These are phyloP conservation scores for Ceuthmochares aereus DNA, from an alignment of 2,113 vertebrate genomes.

Conservation along the genomic window DNA sequence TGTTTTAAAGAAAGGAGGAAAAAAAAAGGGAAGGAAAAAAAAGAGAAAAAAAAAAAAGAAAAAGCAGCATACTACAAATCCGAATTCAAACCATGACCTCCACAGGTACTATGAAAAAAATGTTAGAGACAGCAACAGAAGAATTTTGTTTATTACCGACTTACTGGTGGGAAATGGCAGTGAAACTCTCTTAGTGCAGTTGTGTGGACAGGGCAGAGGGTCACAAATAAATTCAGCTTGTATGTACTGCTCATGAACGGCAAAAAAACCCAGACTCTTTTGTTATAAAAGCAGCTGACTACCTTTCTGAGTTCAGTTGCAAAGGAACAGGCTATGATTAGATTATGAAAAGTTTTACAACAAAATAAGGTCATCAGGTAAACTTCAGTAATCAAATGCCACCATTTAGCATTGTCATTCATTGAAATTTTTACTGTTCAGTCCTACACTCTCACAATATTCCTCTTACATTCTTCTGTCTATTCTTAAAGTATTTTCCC, in stretches of 20 bases:
- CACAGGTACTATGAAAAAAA: neutral
- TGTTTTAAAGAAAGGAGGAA: neutral
- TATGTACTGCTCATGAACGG: neutral
- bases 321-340: accelerated
- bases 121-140: neutral
- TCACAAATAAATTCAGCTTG: neutral
- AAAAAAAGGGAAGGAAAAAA: too few relatives aligned
- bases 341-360: neutral
- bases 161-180: neutral
- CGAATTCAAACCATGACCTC: neutral
- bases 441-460: neutral
- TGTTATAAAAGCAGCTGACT: neutral
- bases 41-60: neutral
- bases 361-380: neutral
- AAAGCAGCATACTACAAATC: neutral
- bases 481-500: neutral
- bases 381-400: neutral
- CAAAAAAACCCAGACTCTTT: too few relatives aligned
- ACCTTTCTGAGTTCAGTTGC: neutral
- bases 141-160: neutral
- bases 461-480: neutral
- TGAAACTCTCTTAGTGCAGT: neutral
- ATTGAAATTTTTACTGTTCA: neutral
- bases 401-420: accelerated
- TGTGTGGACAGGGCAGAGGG: neutral